Conservation (phyloP, 2,797 vertebrate species). For the Protonibea diacanthus region DNA sequence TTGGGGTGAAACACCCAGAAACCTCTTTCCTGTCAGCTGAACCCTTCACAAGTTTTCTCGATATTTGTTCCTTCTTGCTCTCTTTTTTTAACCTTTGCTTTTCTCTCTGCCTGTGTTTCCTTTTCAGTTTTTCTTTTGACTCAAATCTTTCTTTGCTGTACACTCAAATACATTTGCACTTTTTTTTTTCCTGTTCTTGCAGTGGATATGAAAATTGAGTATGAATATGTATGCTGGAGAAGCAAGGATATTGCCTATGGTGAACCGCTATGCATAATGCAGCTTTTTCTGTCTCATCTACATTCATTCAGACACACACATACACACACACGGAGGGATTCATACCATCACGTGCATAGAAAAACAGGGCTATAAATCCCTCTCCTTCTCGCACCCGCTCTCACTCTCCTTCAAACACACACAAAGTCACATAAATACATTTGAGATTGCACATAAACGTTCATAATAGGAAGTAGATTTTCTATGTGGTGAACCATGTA, state of each 20-base stretch:
- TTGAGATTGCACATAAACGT: conserved; percentile 58
- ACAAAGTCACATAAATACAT: conserved; percentile 72
- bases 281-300: conserved; percentile 85
- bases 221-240: conserved; percentile 85
- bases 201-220: conserved; percentile 80
- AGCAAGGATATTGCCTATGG: conserved; percentile 85
- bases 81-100: conserved; percentile 39
- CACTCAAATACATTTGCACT: conserved; percentile 69
- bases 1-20: conserved; percentile 51
- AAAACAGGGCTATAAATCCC: conserved; percentile 75
- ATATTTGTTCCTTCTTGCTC: not conserved
- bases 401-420: conserved; percentile 60
- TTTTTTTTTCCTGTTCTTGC: conserved; percentile 64
- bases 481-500: conserved; percentile 50
- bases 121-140: conserved; percentile 47
- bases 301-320: conserved; percentile 75
- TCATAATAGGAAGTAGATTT: conserved; percentile 62
- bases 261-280: conserved; percentile 87
- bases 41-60: conserved; percentile 26
- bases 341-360: conserved; percentile 68
- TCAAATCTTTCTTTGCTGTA: conserved; percentile 57
- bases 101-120: conserved; percentile 29
- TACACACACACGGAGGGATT: conserved; percentile 57
- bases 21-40: conserved; percentile 32
- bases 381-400: conserved; percentile 35